Evolutionary conservation across 2,888 invertebrate species (phyloP).

Genomic region (Amaurobius ferox): DNA sequence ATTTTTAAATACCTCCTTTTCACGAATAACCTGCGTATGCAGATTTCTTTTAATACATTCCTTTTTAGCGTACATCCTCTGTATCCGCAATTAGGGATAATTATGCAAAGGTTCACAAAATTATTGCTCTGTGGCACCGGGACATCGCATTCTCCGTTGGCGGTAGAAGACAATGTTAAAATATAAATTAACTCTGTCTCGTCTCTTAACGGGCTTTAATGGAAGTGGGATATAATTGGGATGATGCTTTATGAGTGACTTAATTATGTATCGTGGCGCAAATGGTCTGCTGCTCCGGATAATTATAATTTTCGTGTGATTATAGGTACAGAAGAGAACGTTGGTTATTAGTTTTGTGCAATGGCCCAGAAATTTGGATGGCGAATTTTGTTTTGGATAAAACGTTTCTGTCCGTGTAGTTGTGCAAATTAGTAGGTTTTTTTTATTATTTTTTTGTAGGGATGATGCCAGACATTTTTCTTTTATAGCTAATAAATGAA

Average conservation of each 20-base stretch:
- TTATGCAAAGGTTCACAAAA: background rate
- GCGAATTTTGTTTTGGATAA: too few species aligned
- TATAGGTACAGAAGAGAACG: background rate
- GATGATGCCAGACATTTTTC: too few species aligned
- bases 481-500: too few species aligned
- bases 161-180: background rate
- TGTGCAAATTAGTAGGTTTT: too few species aligned
- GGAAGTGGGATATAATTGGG: background rate
- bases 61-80: background rate
- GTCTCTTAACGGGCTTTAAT: background rate
- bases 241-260: conserved; percentile 7
- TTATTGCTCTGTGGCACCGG: background rate
- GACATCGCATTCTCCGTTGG: background rate
- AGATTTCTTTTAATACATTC: background rate
- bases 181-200: background rate
- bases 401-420: too few species aligned
- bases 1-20: background rate
- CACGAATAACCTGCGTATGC: background rate
- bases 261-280: background rate
- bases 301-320: background rate
- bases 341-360: background rate
- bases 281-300: background rate
- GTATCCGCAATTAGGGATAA: background rate
- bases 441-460: too few species aligned
- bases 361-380: background rate